Evolutionary conservation across 2,113 vertebrate species (phyloP), one percentile per base, ranked within the genome.

Genomic region (Anoplopoma fimbria): DNA sequence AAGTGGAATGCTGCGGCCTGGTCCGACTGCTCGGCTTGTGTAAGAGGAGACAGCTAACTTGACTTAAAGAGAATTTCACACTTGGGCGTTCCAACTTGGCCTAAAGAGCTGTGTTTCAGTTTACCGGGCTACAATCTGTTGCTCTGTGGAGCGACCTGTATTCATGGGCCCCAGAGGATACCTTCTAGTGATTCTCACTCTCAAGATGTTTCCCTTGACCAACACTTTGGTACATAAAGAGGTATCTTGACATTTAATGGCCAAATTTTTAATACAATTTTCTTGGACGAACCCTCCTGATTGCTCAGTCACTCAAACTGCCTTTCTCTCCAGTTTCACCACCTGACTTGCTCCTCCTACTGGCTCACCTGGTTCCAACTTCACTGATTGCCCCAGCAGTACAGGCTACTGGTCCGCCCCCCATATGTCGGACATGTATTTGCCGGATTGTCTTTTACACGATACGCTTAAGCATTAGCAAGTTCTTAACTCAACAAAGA

Each of bases 11-110:
- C 38, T 63, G 71, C 21, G 27, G 38, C 25, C 42, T 9, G 29
- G 9, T 70, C 68, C 34, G 45, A 68, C n/a, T 53, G 55, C 49
- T 64, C 2, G 2, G 63, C 34, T 68, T 73, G 61, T 88, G 91
- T 81, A 92, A 91, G 67, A 79, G 51, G 91, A 93, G 83, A 89
- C 79, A 7, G 57, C 62, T 21, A 70, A 47, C 42, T 86, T 27
- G 45, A 58, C 57, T 78, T 53, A 13, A 71, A 67, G 69, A 73
- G 83, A 88, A 93, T 92, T 74, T 89, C 87, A 81, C 89, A 85
- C 91, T 47, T 65, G 36, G 9, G 38, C 51, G 1, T 19, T 83
- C 74, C 71, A 81, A 65, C 61, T 61, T 25, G 27, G 47, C 33
- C 45, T 57, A 27, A 12, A 33, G 47, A 47, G 21, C 49, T 13